phyloP scores from a whole-genome alignment of 30 jellyfish, hydroid and myxozoan species.

The Turritopsis dohrnii region DNA sequence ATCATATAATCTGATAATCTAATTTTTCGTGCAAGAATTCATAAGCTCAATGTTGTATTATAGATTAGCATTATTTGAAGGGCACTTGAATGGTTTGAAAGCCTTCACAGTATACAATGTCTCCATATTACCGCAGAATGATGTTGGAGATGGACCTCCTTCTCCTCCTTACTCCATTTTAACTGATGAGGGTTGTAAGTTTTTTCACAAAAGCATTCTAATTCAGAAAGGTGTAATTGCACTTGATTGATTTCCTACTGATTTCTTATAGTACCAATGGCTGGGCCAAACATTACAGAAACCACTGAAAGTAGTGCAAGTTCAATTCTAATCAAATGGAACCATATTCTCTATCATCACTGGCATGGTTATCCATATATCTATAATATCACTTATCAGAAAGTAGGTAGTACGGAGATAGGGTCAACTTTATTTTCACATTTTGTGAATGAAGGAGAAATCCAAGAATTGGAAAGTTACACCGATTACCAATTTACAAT shows the following conservation, averaged over 20 bases:
- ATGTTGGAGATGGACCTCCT: not conserved
- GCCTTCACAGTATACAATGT: not conserved
- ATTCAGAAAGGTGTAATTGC: not conserved
- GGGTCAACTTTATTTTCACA: not conserved
- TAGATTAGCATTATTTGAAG: not conserved
- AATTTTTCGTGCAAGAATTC: too few species aligned
- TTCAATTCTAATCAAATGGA: not conserved
- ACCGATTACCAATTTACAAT: not conserved
- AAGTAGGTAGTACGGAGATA: not conserved
- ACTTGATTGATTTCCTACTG: too few species aligned
- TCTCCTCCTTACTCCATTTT: not conserved
- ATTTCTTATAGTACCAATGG: not conserved
- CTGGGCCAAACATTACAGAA: not conserved
- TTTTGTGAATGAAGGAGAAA: not conserved
- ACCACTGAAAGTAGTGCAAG: not conserved
- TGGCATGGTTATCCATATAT: constrained; percentile 2
- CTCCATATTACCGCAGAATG: not conserved
- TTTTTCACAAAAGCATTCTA: not conserved
- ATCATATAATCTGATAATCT: too few species aligned
- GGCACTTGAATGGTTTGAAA: not conserved
- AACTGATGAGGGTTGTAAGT: not conserved
- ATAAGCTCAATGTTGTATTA: too few species aligned
- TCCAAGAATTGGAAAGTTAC: not conserved
- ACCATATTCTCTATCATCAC: not conserved
- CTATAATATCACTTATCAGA: not conserved